Conservation (phyloP, 2,113 vertebrate species). For the Drymodes brunneopygia region DNA sequence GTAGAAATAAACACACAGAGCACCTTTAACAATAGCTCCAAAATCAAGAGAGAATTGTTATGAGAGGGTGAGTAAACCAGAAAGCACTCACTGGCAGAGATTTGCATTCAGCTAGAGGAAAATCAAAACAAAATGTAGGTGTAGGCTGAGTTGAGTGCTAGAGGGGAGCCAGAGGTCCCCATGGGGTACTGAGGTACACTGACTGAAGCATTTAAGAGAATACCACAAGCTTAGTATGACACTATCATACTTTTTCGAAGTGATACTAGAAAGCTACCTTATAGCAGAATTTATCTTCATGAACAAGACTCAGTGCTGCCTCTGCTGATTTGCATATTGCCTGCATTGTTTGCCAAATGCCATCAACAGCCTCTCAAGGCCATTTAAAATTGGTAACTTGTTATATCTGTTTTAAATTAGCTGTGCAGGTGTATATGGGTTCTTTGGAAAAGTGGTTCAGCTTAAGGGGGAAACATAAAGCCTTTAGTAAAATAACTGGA, state of each 20-base stretch:
- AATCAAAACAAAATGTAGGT: neutral
- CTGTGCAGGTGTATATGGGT: neutral
- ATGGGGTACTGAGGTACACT: neutral
- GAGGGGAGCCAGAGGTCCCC: neutral
- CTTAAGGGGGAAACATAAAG: neutral
- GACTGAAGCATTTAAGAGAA: neutral
- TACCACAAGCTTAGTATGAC: neutral
- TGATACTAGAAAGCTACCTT: neutral
- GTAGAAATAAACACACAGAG: neutral
- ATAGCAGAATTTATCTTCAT: neutral
- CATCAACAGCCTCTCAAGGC: slow-evolving; percentile 31
- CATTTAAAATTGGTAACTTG: neutral
- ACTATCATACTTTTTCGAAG: neutral
- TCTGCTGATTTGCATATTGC: neutral
- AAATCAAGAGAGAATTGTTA: neutral
- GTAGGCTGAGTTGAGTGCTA: neutral
- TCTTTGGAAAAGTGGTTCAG: slow-evolving; percentile 5
- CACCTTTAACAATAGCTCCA: neutral
- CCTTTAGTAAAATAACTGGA: neutral
- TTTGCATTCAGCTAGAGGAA: neutral
- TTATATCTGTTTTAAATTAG: slow-evolving; percentile 30
- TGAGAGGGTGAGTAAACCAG: neutral
- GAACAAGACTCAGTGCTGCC: neutral
- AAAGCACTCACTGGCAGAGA: neutral
- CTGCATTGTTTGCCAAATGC: slow-evolving; percentile 24